Evolutionary conservation across 2,888 invertebrate genomes (phyloP).

Genomic region (Diarsia brunnea): DNA sequence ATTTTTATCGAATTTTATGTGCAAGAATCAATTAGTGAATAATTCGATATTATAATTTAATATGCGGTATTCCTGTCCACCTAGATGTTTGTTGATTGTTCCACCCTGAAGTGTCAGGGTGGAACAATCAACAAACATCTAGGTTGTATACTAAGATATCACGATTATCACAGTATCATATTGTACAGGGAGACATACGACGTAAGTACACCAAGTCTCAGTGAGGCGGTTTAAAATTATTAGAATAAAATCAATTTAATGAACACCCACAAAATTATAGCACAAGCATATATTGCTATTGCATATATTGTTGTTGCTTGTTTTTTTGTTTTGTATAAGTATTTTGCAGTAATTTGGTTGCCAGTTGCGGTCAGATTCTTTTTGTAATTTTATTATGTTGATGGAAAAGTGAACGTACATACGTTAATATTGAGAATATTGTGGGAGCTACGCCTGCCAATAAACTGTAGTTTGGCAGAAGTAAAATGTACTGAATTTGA

Average conservation of each 20-base stretch:
- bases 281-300: slow-evolving; percentile 15
- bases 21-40: background rate
- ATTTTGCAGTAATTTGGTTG: too few relatives aligned
- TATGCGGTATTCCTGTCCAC: background rate
- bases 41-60: background rate
- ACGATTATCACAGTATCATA: background rate
- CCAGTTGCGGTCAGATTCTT: too few relatives aligned
- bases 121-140: too few relatives aligned
- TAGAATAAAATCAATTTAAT: background rate
- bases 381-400: too few relatives aligned
- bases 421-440: too few relatives aligned
- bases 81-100: background rate
- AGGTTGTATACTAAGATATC: background rate
- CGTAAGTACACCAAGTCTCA: background rate
- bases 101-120: background rate
- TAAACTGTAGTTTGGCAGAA: too few relatives aligned
- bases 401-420: too few relatives aligned
- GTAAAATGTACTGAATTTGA: too few relatives aligned
- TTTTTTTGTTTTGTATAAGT: too few relatives aligned
- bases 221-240: background rate
- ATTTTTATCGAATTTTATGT: background rate
- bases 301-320: too few relatives aligned
- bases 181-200: too few relatives aligned
- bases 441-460: too few relatives aligned
- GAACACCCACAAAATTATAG: background rate